phyloP scores from a whole-genome alignment of 2,888 invertebrate genomes.

The Electrophaes corylata region DNA sequence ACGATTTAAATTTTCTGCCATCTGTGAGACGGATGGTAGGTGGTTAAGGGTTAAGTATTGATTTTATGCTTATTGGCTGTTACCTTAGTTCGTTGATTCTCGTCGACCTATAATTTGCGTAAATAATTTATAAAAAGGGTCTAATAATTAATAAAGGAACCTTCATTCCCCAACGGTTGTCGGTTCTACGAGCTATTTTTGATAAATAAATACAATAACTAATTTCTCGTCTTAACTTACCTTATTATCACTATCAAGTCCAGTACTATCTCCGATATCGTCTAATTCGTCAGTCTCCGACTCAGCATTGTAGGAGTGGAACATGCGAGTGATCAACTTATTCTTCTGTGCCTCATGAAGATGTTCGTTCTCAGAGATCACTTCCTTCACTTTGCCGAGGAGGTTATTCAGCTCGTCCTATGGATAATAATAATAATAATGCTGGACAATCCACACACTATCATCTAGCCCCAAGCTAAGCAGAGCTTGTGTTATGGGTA shows the following conservation, averaged over 20 bases:
- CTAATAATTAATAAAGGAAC: too few species aligned
- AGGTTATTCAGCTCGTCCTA: slow-evolving; percentile 90
- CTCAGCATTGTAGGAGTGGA: slow-evolving; percentile 81
- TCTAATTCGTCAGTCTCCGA: slow-evolving; percentile 78
- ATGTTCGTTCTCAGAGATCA: slow-evolving; percentile 92
- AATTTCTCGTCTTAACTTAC: slow-evolving; percentile 40
- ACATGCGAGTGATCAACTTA: slow-evolving; percentile 86
- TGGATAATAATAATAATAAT: too few species aligned
- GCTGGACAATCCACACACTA: too few species aligned
- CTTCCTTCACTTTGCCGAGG: slow-evolving; percentile 92
- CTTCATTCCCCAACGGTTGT: too few species aligned
- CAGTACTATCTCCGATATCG: slow-evolving; percentile 75
- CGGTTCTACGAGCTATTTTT: too few species aligned
- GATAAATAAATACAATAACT: too few species aligned
- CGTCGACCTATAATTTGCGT: not conserved
- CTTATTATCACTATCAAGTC: slow-evolving; percentile 77
- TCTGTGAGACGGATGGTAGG: too few species aligned
- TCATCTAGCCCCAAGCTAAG: too few species aligned
- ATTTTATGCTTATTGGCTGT: slow-evolving; percentile 1
- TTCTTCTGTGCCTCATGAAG: slow-evolving; percentile 91
- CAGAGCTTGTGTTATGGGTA: too few species aligned
- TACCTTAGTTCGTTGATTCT: not conserved
- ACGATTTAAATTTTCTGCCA: too few species aligned
- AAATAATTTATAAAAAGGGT: not conserved
- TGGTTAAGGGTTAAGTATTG: too few species aligned